Conservation (phyloP, 2,113 vertebrate genomes). For the Sphaerodactylus townsendi region DNA sequence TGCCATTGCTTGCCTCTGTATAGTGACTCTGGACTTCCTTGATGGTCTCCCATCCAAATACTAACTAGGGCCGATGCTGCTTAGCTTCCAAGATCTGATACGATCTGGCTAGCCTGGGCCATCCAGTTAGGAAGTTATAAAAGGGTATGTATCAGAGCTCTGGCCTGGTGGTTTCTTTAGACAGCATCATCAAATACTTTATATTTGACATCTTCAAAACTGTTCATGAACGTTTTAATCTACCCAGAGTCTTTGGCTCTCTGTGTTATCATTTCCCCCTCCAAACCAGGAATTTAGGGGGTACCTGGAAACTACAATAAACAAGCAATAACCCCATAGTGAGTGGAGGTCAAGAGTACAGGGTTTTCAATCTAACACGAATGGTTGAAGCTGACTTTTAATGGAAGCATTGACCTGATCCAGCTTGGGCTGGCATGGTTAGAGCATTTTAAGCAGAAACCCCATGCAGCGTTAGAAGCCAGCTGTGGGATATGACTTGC, state of each 20-base stretch:
- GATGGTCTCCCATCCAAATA: too few species aligned
- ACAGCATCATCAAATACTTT: background rate
- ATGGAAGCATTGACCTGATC: background rate
- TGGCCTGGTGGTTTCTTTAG: background rate
- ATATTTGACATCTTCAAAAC: background rate
- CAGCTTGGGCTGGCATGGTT: background rate
- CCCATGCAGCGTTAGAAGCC: background rate
- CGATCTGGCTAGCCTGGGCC: too few species aligned
- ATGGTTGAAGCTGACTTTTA: slow-evolving; percentile 1
- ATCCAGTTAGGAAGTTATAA: background rate
- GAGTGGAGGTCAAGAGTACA: background rate
- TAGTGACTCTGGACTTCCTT: too few species aligned
- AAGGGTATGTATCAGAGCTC: background rate
- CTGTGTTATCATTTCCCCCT: background rate
- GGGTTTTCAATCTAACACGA: background rate
- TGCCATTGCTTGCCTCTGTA: too few species aligned
- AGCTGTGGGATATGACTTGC: accelerated
- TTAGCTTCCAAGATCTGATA: too few species aligned
- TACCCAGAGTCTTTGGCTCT: background rate
- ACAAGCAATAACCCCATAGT: background rate
- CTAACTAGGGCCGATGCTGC: too few species aligned
- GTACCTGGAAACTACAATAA: background rate
- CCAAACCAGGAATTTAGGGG: background rate
- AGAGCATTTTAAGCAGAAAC: background rate
- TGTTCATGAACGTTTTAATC: background rate